Conservation (phyloP, 1,140 invertebrate genomes). For the Adelges cooleyi region DNA sequence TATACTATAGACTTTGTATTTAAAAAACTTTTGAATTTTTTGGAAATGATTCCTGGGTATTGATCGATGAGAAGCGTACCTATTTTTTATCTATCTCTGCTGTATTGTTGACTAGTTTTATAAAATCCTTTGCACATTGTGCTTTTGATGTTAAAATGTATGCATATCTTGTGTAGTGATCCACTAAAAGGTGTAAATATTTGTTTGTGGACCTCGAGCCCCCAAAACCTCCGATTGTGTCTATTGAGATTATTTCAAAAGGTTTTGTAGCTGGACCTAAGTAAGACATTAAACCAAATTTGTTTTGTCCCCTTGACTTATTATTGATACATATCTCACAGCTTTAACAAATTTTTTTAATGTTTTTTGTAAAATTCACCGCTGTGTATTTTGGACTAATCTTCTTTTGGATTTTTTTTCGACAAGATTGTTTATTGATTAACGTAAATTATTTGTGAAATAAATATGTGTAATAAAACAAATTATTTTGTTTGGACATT, state of each 20-base stretch:
- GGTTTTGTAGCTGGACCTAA: slow-evolving; percentile 37
- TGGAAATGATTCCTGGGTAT: slow-evolving; percentile 34
- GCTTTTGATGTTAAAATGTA: slow-evolving; percentile 31
- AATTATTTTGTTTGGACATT: too few relatives aligned
- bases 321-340: too few relatives aligned
- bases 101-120: slow-evolving; percentile 23
- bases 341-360: slow-evolving; percentile 34
- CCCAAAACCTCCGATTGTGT: slow-evolving; percentile 34
- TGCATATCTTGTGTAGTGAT: slow-evolving; percentile 32
- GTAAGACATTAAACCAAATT: slow-evolving; percentile 33
- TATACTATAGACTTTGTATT: not conserved
- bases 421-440: too few relatives aligned
- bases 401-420: slow-evolving; percentile 32
- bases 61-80: too few relatives aligned
- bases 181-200: too few relatives aligned
- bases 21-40: slow-evolving; percentile 26
- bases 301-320: too few relatives aligned
- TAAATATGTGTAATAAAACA: too few relatives aligned
- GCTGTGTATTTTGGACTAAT: slow-evolving; percentile 33
- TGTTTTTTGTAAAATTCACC: slow-evolving; percentile 31
- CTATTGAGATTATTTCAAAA: slow-evolving; percentile 37
- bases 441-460: too few relatives aligned
- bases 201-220: slow-evolving; percentile 30
- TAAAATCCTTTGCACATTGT: slow-evolving; percentile 6
- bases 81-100: slow-evolving; percentile 28